Evolutionary conservation across 2,113 vertebrate genomes (phyloP).

Genomic region (Lonchura striata): DNA sequence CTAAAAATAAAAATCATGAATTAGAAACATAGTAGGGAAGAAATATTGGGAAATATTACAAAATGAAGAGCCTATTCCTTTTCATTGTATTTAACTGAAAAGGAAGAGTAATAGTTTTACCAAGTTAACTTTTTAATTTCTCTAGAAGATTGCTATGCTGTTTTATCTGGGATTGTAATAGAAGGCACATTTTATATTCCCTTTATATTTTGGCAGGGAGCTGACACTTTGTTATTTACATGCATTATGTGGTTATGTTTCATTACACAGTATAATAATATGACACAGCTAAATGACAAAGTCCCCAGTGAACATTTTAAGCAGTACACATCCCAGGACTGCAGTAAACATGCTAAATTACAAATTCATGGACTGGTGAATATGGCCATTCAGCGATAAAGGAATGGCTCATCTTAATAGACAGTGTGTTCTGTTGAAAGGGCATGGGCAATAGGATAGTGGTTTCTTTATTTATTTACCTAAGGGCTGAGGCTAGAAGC

Average conservation of each 20-base stretch:
- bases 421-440: not conserved
- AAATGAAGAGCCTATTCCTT: not conserved
- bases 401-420: constrained; percentile 9
- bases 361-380: constrained; percentile 22
- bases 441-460: not conserved
- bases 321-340: not conserved
- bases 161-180: constrained; percentile 13
- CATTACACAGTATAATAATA: constrained; percentile 46
- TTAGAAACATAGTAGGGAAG: not conserved
- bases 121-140: not conserved
- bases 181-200: constrained; percentile 6
- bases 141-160: not conserved
- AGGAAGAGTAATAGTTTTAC: not conserved
- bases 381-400: not conserved
- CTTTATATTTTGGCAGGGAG: constrained; percentile 31
- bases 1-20: not conserved
- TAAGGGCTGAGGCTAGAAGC: not conserved
- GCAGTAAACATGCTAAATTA: not conserved
- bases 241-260: constrained; percentile 49
- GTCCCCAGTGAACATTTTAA: constrained; percentile 28
- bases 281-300: constrained; percentile 47
- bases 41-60: not conserved
- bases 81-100: not conserved
- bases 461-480: constrained; percentile 10
- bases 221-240: constrained; percentile 53